Base-by-base conservation (phyloP, 35 echinoderm and acorn worm species). In the Anneissia japonica region DNA sequence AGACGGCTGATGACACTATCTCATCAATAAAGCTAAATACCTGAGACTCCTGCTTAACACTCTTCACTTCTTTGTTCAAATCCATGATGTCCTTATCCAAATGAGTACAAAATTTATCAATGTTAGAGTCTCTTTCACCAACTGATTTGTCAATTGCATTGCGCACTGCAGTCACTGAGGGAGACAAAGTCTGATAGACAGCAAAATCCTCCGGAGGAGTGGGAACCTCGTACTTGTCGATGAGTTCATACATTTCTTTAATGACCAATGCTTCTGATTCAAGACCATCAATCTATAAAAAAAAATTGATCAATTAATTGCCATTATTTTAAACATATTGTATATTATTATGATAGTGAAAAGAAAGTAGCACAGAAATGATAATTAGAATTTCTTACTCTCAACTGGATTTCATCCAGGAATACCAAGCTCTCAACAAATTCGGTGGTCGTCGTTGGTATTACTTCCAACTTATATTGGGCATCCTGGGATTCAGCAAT, bases 121-220 rank as follows among this genome's bases (percentile, higher is more conserved):
- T 91, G 76, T 98, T 98, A 35, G 92, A 86, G 75, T 98, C 95
- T 30, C 95, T 75, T 51, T 98, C 95, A 23, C 95, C 95, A 26
- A 98, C 95, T 1, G 95, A 76, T 79, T 92, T 98, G 38, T 98
- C 95, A 39, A 98, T 98, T 21, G 86, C 95, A 77, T 98, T 90
- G 31, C 89, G 82, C 0, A 98, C 92, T 35, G 87, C 95, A 0
- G 82, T 98, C 9, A 98, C 91, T 0, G 95, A 98, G 5, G 95
- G 95, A 4, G 85, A 77, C 74, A 98, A 83, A 14, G 95, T 94
- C 46, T 94, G 95, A 78, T 98, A 98, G 35, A 98, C 95, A 1
- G 95, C 95, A 89, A 98, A 98, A 87, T 98, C 95, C 75, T 98
- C 95, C 30, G 95, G 95, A 35, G 95, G 91, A 0, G 95, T 94